Percentiles rank a stretch among this genome's conserved stretches.
phyloP scores from a whole-genome alignment of 2,797 vertebrate genomes.

The Bucorvus abyssinicus region DNA sequence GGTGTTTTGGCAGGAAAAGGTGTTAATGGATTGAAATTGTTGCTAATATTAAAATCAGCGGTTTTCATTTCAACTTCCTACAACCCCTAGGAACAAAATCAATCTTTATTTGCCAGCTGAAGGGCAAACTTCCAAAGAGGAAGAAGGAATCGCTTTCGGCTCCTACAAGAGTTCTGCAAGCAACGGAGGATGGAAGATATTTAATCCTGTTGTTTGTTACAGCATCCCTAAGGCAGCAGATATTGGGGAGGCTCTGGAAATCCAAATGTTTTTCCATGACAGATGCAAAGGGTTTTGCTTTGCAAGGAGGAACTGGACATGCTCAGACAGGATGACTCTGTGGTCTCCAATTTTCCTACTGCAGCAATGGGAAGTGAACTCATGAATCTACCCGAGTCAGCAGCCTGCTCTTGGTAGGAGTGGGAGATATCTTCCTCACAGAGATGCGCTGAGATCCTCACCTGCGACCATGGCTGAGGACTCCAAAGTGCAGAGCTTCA shows the following conservation, averaged over 20 bases:
- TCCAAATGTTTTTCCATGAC: not conserved
- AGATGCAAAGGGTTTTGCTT: not conserved
- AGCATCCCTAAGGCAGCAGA: not conserved
- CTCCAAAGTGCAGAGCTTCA: not conserved
- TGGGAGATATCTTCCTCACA: not conserved
- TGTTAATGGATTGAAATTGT: not conserved
- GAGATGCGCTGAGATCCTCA: not conserved
- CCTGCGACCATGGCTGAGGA: not conserved
- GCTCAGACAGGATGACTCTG: not conserved
- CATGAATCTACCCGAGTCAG: not conserved
- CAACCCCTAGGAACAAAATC: not conserved
- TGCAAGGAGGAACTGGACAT: not conserved
- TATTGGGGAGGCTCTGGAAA: not conserved
- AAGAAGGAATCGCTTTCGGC: not conserved
- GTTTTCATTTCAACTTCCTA: conserved; percentile 1
- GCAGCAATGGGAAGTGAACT: not conserved
- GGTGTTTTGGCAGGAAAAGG: conserved; percentile 24
- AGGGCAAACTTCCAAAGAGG: not conserved
- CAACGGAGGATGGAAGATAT: not conserved
- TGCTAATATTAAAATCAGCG: conserved; percentile 32
- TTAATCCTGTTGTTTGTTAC: not conserved
- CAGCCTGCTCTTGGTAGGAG: not conserved
- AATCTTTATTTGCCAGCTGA: not conserved
- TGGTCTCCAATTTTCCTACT: not conserved
- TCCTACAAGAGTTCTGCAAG: not conserved